Evolutionary conservation across 2,113 vertebrate species (phyloP), one percentile per base, ranked within the genome.

Genomic region (Bathybates hornii): DNA sequence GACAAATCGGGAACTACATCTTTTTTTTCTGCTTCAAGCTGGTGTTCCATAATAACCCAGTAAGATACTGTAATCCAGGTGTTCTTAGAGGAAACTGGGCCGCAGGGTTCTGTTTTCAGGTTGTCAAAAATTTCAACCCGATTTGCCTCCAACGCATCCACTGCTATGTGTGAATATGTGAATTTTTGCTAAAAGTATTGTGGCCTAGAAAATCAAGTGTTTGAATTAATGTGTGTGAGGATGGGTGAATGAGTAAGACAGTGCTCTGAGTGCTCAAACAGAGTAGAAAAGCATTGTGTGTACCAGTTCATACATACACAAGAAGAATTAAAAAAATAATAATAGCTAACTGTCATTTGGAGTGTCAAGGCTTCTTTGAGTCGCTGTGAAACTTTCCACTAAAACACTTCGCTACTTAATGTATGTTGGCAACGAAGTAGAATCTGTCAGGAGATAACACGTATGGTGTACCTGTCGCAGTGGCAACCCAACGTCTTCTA

Each of bases 1-100:
- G 96, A 95, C 97, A 96, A 97, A 97, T 97, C 94, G 95, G 95
- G 96, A 95, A 89, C 92, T 86, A 80, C 63, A 80, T 88, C 3
- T 84, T 13, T 56, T 6, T 80, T 85, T 6, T 68, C 86, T 78
- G 7, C 16, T 80, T 89, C 17, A 32, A 50, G 2, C 24, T 50
- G 43, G 71, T 29, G 43, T 78, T 50, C 27, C 1, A 50, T 4
- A 78, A 48, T 29, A 12, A 76, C 3, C 9, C 16, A 11, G 24
- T 29, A 45, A 43, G 21, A 48, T 76, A 5, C 6, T 66, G 17
- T 7, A 66, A 66, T 68, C n/a, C 16, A 45, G 43, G 24, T 48
- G 71, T 27, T 76, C 6, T 29, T 48, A 76, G 43, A 73, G 5
- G 21, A 43, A 73, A 17, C 68, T 45, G 68, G 68, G 0, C 41